phyloP scores from a whole-genome alignment of 2,797 vertebrate species.

The Apogon hyalosoma region DNA sequence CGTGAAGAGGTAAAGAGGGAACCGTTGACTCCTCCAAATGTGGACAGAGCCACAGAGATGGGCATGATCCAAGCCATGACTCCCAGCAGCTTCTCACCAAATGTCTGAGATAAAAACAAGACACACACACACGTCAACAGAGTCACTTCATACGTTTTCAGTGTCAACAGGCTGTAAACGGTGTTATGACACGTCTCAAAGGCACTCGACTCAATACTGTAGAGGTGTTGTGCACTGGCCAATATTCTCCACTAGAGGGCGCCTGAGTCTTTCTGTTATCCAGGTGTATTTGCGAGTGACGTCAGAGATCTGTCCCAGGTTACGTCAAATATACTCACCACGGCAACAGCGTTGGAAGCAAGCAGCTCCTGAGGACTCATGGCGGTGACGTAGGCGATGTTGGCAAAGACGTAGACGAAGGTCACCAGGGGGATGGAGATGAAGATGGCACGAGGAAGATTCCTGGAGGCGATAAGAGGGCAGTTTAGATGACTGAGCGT shows the following conservation, averaged over 20 bases:
- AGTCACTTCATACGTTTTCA: background rate
- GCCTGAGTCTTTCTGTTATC: background rate
- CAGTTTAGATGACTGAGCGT: background rate
- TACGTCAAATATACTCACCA: conserved; percentile 83
- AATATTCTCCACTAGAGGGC: conserved; percentile 45
- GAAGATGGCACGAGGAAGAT: conserved; percentile 94
- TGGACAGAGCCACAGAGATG: conserved; percentile 94
- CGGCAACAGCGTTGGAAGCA: conserved; percentile 94
- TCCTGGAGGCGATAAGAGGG: conserved; percentile 77
- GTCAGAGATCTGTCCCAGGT: conserved; percentile 23
- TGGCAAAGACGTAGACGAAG: conserved; percentile 95
- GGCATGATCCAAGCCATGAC: conserved; percentile 97
- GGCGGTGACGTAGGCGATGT: conserved; percentile 95
- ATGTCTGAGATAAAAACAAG: conserved; percentile 82
- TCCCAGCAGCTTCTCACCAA: conserved; percentile 94
- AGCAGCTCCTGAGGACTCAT: conserved; percentile 95
- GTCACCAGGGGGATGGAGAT: conserved; percentile 96
- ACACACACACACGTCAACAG: background rate
- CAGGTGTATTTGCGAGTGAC: background rate
- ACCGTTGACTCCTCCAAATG: conserved; percentile 95
- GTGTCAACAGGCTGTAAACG: no score
- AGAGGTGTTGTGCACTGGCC: background rate
- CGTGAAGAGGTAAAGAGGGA: conserved; percentile 95
- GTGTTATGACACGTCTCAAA: no score
- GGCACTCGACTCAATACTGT: background rate